Evolutionary conservation across 2,888 invertebrate genomes (phyloP).

Genomic region (Teleiodes luculella): DNA sequence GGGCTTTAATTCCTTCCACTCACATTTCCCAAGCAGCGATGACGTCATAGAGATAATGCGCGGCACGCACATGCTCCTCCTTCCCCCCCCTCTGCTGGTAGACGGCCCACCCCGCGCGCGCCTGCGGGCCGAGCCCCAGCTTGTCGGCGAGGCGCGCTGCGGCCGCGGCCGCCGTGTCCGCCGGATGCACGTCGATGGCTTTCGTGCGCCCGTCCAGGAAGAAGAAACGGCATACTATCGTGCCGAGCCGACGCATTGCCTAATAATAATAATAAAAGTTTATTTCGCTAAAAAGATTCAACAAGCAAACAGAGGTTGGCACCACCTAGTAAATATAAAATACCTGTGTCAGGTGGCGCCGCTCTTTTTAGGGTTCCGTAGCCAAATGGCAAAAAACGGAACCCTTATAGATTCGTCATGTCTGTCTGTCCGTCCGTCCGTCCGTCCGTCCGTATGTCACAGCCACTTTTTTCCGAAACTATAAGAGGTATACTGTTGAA

Average conservation of each 20-base stretch:
- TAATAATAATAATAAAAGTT: constrained; percentile 39
- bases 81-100: constrained; percentile 92
- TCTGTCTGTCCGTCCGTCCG: no score
- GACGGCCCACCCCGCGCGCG: constrained; percentile 95
- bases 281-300: no score
- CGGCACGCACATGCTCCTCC: constrained; percentile 93
- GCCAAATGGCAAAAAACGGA: no score
- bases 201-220: constrained; percentile 97
- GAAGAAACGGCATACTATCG: constrained; percentile 95
- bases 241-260: constrained; percentile 94
- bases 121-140: constrained; percentile 84
- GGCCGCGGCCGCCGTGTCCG: constrained; percentile 95
- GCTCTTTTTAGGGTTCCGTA: no score
- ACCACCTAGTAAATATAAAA: no score
- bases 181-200: constrained; percentile 96
- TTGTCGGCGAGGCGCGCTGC: constrained; percentile 93
- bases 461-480: no score
- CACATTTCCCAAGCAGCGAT: constrained; percentile 96
- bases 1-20: no score
- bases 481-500: no score
- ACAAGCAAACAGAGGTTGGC: no score
- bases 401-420: no score
- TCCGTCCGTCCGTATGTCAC: no score
- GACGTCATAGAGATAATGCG: constrained; percentile 95
- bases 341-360: no score